These are phyloP conservation scores for Tetraodon nigroviridis DNA, from an alignment of 2,113 vertebrate genomes.

Conservation along the genomic window DNA sequence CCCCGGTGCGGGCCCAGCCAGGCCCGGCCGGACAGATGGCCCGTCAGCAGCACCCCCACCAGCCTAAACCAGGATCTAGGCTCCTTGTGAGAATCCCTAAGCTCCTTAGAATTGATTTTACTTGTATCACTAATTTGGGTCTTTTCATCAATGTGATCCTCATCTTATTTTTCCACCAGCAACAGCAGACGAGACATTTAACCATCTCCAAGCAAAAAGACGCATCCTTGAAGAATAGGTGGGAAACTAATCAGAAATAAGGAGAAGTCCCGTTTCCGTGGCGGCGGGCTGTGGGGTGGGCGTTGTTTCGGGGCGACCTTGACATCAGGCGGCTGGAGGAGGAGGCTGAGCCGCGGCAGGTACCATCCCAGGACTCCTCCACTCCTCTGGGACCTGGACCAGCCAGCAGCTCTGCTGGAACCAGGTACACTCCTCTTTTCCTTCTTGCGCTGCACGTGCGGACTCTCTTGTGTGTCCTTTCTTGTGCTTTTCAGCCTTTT, in stretches of 20 bases:
- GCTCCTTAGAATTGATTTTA: constrained; percentile 70
- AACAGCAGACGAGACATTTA: too few relatives aligned
- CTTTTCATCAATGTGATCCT: constrained; percentile 47
- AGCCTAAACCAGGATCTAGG: constrained; percentile 38
- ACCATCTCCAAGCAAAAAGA: too few relatives aligned
- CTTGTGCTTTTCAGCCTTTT: neutral
- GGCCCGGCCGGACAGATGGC: constrained; percentile 73
- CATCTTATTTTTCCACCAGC: constrained; percentile 7
- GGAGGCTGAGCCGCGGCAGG: constrained; percentile 66
- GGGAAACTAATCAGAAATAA: too few relatives aligned
- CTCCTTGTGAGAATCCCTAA: constrained; percentile 65
- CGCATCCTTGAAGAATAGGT: too few relatives aligned
- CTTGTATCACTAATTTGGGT: constrained; percentile 45
- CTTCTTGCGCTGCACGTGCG: neutral
- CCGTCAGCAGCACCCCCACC: constrained; percentile 52
- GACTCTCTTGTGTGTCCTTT: neutral
- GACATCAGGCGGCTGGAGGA: constrained; percentile 32
- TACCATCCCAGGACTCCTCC: constrained; percentile 73
- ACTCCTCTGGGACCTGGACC: constrained; percentile 68
- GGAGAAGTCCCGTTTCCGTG: neutral
- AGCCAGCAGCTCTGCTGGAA: constrained; percentile 54
- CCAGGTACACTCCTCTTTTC: constrained; percentile 58
- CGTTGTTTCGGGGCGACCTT: constrained; percentile 55
- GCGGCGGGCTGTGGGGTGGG: constrained; percentile 48
- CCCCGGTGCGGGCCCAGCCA: constrained; percentile 53